These are phyloP conservation scores for Drosophila cracens DNA, from an alignment of 2,888 invertebrate species.

Conservation along the genomic window DNA sequence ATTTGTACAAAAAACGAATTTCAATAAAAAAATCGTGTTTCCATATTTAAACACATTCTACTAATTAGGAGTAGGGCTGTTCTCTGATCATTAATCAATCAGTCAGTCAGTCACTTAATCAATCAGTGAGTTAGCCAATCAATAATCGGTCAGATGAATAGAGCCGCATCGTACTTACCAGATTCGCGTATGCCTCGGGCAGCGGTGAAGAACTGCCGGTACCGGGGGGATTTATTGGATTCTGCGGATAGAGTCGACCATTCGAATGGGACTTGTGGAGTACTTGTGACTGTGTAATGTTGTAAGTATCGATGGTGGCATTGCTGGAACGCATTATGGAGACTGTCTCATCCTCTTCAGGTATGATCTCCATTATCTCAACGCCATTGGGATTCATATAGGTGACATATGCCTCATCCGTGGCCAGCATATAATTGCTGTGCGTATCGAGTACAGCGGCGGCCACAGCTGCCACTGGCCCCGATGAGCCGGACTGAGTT, in stretches of 20 bases:
- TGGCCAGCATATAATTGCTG: conserved; percentile 82
- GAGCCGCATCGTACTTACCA: conserved; percentile 46
- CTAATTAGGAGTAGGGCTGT: background rate
- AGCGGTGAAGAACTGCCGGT: conserved; percentile 63
- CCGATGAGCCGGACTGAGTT: conserved; percentile 9
- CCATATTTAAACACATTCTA: background rate
- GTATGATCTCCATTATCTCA: conserved; percentile 85
- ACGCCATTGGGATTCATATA: conserved; percentile 84
- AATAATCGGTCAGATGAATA: background rate
- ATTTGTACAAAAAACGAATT: background rate
- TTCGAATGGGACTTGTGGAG: conserved; percentile 72
- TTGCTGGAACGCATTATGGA: conserved; percentile 83
- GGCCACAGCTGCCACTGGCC: conserved; percentile 66
- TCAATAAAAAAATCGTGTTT: background rate
- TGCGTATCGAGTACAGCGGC: conserved; percentile 79
- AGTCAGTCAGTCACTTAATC: background rate
- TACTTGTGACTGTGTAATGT: conserved; percentile 71
- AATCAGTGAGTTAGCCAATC: background rate
- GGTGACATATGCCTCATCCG: conserved; percentile 83
- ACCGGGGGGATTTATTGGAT: conserved; percentile 32
- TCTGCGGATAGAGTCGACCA: conserved; percentile 64
- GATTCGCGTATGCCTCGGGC: conserved; percentile 57
- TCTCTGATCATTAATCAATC: background rate
- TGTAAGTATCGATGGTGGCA: conserved; percentile 82
- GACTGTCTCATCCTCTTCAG: conserved; percentile 84